These are phyloP conservation scores for Cotesia vestalis DNA, from an alignment of 1,140 invertebrate species.

Conservation along the genomic window DNA sequence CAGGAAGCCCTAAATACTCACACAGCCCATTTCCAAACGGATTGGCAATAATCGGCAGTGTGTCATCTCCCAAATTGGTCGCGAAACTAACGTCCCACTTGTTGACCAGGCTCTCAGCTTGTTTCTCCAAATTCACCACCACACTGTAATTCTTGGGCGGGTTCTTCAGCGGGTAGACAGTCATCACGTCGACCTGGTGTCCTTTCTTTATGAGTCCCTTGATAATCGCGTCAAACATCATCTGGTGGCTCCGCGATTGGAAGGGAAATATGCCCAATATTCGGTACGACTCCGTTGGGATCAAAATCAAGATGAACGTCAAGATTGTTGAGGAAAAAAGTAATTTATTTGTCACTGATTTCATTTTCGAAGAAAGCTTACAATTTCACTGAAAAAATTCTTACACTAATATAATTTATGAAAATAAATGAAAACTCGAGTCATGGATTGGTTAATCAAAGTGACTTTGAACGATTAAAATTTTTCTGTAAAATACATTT, in stretches of 20 bases:
- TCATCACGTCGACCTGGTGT: constrained; percentile 62
- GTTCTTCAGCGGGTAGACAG: constrained; percentile 48
- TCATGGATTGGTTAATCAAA: too few relatives aligned
- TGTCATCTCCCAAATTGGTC: constrained; percentile 27
- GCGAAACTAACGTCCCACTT: constrained; percentile 38
- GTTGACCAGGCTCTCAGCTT: constrained; percentile 20
- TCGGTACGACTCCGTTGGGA: constrained; percentile 41
- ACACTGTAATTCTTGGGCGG: constrained; percentile 52
- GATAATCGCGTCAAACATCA: constrained; percentile 60
- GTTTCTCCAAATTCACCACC: constrained; percentile 46
- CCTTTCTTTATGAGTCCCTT: constrained; percentile 61
- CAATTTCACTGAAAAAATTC: background rate
- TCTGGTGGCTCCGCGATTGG: constrained; percentile 62
- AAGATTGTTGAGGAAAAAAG: background rate
- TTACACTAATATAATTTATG: background rate
- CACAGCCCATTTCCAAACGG: constrained; percentile 42
- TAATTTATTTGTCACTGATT: background rate
- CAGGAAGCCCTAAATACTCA: constrained; percentile 41
- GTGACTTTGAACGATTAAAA: too few relatives aligned
- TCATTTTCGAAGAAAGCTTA: background rate
- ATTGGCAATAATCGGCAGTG: constrained; percentile 27
- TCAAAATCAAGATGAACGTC: background rate
- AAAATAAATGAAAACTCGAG: too few relatives aligned
- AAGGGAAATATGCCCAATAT: constrained; percentile 64
- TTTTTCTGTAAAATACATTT: too few relatives aligned